Conservation (phyloP, 2,888 invertebrate genomes). For the Ormyrus nitidulus region DNA sequence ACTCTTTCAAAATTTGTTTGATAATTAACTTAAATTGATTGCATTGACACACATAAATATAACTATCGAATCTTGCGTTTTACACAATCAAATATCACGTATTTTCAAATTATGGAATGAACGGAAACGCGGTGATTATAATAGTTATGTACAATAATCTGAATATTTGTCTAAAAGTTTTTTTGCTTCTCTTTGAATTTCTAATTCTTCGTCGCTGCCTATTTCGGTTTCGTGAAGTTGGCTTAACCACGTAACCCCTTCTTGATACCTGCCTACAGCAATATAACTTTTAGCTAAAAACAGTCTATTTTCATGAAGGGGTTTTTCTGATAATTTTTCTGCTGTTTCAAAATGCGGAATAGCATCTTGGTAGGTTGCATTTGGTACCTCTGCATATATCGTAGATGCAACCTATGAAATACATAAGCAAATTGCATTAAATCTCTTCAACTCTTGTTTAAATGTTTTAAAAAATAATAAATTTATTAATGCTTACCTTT, state of each 20-base stretch:
- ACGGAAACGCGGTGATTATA: conserved; percentile 37
- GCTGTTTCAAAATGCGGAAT: conserved; percentile 78
- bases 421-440: conserved; percentile 19
- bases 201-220: conserved; percentile 61
- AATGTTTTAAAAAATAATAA: conserved; percentile 29
- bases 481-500: conserved; percentile 68
- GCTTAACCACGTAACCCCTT: conserved; percentile 77
- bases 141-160: conserved; percentile 59
- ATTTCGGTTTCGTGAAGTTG: conserved; percentile 59
- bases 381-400: conserved; percentile 81
- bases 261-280: conserved; percentile 75
- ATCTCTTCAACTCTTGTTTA: not conserved
- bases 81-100: conserved; percentile 31
- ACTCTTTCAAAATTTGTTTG: conserved; percentile 16
- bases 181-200: conserved; percentile 65
- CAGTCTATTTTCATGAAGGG: conserved; percentile 79
- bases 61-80: no score
- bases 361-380: conserved; percentile 80
- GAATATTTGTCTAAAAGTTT: conserved; percentile 66
- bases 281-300: conserved; percentile 79
- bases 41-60: conserved; percentile 17
- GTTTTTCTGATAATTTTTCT: conserved; percentile 76
- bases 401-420: conserved; percentile 78
- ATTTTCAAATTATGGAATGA: conserved; percentile 55
- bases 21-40: conserved; percentile 22